Evolutionary conservation across 2,797 vertebrate genomes (phyloP).

Genomic region (Anguilla obscura): DNA sequence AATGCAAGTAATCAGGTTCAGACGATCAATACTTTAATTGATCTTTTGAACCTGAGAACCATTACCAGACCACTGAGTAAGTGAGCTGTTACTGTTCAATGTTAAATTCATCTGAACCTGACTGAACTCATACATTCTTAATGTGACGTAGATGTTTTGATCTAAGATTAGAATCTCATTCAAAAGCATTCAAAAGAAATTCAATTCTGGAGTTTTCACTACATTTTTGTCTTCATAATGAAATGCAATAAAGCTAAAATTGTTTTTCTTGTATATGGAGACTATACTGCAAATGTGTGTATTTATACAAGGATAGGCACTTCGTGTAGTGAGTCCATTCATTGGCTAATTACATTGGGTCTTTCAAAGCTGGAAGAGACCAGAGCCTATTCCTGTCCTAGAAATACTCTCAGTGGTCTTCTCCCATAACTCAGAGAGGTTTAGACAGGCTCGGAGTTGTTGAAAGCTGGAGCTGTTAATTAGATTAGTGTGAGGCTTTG

Average conservation of each 20-base stretch:
- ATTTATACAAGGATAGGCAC: background rate
- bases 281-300: background rate
- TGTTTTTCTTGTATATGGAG: background rate
- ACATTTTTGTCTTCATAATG: background rate
- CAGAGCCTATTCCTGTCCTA: background rate
- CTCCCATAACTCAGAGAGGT: background rate
- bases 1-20: background rate
- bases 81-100: background rate
- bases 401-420: background rate
- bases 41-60: background rate
- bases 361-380: slow-evolving; percentile 14
- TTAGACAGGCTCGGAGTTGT: background rate
- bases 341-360: background rate
- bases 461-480: background rate
- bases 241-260: background rate
- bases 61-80: background rate
- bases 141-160: too few relatives aligned
- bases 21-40: background rate
- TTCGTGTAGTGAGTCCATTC: background rate
- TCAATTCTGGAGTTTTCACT: too few relatives aligned
- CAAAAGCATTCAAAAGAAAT: background rate
- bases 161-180: background rate
- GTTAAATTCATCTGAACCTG: background rate
- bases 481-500: background rate
- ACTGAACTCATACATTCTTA: background rate